These are phyloP conservation scores for Isotomurus palustris DNA, from an alignment of 2,888 invertebrate species.

Conservation along the genomic window DNA sequence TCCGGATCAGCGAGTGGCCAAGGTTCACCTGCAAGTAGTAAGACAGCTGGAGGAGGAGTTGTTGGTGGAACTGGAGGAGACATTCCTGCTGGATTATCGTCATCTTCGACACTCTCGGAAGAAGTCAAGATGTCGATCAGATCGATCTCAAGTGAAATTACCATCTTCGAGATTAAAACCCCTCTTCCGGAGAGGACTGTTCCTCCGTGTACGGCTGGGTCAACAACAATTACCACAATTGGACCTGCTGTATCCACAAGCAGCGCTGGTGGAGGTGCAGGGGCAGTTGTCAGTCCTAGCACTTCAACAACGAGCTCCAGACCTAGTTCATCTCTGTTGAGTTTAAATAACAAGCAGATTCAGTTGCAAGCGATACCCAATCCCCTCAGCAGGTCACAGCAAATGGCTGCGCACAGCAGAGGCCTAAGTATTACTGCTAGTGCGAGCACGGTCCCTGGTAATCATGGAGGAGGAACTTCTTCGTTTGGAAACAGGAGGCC, in stretches of 20 bases:
- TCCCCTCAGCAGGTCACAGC: constrained; percentile 11
- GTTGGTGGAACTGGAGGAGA: constrained; percentile 2
- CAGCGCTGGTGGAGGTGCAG: neutral
- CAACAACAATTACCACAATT: constrained; percentile 37
- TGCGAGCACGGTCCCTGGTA: neutral
- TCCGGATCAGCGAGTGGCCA: neutral
- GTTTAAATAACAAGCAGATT: constrained; percentile 29
- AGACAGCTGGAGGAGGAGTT: neutral
- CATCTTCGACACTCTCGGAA: constrained; percentile 34
- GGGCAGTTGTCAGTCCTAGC: neutral
- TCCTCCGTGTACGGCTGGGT: constrained; percentile 33
- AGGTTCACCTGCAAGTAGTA: neutral
- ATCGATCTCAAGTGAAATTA: constrained; percentile 44
- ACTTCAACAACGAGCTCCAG: constrained; percentile 4
- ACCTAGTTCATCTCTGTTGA: constrained; percentile 11
- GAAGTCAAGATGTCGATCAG: constrained; percentile 44
- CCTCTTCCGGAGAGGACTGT: constrained; percentile 37
- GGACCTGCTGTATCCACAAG: constrained; percentile 5
- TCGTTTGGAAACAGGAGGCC: neutral
- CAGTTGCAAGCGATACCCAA: constrained; percentile 31
- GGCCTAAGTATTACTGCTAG: constrained; percentile 11
- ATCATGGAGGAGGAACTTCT: no score
- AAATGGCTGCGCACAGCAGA: constrained; percentile 8
- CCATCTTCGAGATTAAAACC: constrained; percentile 44
- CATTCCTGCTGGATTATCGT: constrained; percentile 20